Base-by-base conservation (phyloP, 2,888 invertebrate species). In the Ferrisia virgata region DNA sequence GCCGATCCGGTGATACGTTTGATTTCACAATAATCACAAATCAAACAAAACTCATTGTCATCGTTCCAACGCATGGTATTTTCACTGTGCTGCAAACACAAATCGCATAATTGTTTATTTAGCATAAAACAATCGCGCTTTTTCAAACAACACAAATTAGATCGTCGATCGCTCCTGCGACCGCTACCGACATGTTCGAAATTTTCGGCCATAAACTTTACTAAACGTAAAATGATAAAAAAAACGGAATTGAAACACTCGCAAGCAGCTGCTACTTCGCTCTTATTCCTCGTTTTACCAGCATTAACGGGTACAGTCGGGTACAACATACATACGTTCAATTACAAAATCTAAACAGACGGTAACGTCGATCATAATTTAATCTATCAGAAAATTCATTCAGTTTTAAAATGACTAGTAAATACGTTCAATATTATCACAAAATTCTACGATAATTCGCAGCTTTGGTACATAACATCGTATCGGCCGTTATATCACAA, bases 21-120 rank as follows among this genome's bases (percentile, higher is more conserved):
- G 64, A 64, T 64, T 64, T 64, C 64, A 64, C 64, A 28, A 64
- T 64, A 9, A 64, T 64, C 64, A 64, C 64, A 64, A 28, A 64
- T 64, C 64, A 28, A 64, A 64, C 28, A 64, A 28, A 64, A 64
- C 28, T 28, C 64, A 64, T 64, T 64, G 64, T 64, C 64, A 53
- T 22, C 53, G 53, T 53, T 53, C 53, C 53, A 53, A 53, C 18
- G 22, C 22, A 22, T 22, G 53, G 53, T 18, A 53, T 22, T 53
- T 53, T 22, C 53, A 64, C 18, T 64, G 64, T 28, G 28, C 64
- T 13, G 13, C 64, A 15, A 15, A 64, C 64, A 13, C 25, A 28
- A 9, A 25, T 18, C 64, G 64, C 15, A 64, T 28, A 28, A 64
- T 28, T 28, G 64, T 64, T 64, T 64, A 64, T 28, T 64, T 64